phyloP scores from a whole-genome alignment of 2,113 vertebrate species.

The Tragelaphus scriptus region DNA sequence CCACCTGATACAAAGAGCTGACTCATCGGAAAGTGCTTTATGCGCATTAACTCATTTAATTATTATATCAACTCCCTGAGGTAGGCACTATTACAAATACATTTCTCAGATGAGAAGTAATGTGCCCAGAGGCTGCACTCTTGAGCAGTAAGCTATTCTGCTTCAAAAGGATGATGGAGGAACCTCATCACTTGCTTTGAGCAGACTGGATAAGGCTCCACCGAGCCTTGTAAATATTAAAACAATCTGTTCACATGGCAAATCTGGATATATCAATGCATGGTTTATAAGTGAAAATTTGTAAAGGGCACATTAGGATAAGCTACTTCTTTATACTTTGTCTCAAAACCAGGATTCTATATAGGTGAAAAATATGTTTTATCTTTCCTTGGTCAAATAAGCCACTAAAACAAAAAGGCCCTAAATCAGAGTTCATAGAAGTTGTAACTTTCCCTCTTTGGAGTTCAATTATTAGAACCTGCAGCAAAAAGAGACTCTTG shows the following conservation, averaged over 20 bases:
- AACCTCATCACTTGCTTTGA: neutral
- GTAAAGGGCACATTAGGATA: neutral
- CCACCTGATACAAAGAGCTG: neutral
- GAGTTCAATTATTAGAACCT: neutral
- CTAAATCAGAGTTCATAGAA: neutral
- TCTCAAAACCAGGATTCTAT: constrained; percentile 21
- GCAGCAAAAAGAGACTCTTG: neutral
- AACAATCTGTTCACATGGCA: neutral
- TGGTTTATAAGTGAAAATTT: neutral
- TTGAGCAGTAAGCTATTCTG: neutral
- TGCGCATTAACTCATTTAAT: neutral
- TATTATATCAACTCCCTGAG: neutral
- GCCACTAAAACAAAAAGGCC: neutral
- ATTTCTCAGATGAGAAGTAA: neutral
- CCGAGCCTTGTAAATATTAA: neutral
- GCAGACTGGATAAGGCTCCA: neutral
- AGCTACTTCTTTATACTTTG: constrained; percentile 1
- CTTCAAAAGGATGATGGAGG: neutral
- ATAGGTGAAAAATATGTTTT: neutral
- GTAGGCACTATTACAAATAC: neutral
- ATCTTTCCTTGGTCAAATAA: neutral
- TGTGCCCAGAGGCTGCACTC: neutral
- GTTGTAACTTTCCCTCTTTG: neutral
- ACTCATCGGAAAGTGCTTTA: neutral
- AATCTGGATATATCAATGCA: neutral